Percentiles rank a stretch among this genome's conserved stretches.
Evolutionary conservation across 2,888 invertebrate genomes (phyloP).

Genomic region (Philopedon plagiatum): DNA sequence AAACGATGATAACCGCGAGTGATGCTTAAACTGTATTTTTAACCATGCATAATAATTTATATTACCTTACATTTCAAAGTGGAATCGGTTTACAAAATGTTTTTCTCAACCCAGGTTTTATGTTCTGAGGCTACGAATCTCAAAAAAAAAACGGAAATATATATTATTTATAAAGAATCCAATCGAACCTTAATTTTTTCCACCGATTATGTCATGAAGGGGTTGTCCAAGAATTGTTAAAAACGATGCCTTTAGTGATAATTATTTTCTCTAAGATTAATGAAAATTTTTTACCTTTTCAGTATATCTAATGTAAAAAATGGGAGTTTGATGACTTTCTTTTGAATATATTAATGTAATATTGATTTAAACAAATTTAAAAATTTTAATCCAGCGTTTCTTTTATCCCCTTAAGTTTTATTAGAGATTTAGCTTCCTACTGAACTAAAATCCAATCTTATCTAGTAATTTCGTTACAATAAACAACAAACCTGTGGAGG

Average conservation of each 20-base stretch:
- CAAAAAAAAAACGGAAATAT: not conserved
- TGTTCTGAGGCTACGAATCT: not conserved
- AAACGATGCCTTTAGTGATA: conserved; percentile 31
- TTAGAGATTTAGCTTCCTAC: too few relatives aligned
- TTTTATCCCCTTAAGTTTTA: not conserved
- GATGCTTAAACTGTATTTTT: too few relatives aligned
- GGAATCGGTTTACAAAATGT: too few relatives aligned
- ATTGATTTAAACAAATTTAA: conserved; percentile 22
- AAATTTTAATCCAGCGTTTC: not conserved
- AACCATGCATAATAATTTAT: too few relatives aligned
- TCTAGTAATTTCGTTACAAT: too few relatives aligned
- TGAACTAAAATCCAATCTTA: too few relatives aligned
- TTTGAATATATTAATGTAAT: conserved; percentile 31
- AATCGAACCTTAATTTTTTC: not conserved
- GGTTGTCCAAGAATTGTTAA: conserved; percentile 4
- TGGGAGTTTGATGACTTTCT: conserved; percentile 7
- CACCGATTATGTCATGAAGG: not conserved
- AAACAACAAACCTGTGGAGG: too few relatives aligned
- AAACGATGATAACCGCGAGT: too few relatives aligned
- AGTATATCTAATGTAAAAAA: conserved; percentile 39
- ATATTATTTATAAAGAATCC: not conserved
- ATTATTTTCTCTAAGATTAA: conserved; percentile 32
- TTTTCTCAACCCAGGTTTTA: too few relatives aligned
- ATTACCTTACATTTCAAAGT: too few relatives aligned
- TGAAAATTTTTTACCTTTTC: conserved; percentile 40